Evolutionary conservation across 2,113 vertebrate species (phyloP).

Genomic region (Australoheros scitulus): DNA sequence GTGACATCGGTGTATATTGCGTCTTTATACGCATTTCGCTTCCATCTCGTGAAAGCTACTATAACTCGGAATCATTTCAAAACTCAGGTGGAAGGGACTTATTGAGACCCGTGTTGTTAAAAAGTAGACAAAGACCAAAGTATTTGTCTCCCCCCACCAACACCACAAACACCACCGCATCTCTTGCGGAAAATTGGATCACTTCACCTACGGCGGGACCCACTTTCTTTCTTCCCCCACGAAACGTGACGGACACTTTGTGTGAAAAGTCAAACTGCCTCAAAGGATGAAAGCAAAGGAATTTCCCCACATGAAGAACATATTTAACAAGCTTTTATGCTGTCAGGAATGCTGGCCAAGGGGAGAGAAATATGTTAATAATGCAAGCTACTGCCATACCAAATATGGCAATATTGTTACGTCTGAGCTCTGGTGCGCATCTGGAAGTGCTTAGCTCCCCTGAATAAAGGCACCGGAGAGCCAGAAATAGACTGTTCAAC

Average conservation of each 20-base stretch:
- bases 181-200: constrained; percentile 82
- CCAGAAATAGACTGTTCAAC: constrained; percentile 85
- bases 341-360: constrained; percentile 95
- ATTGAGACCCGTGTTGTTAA: constrained; percentile 70
- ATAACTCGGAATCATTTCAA: constrained; percentile 66
- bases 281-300: constrained; percentile 90
- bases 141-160: constrained; percentile 57
- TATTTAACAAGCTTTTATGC: constrained; percentile 96
- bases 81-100: constrained; percentile 73
- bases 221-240: constrained; percentile 57
- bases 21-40: constrained; percentile 55
- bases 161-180: constrained; percentile 66
- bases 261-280: constrained; percentile 85
- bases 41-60: constrained; percentile 46
- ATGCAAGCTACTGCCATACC: constrained; percentile 98
- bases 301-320: constrained; percentile 94
- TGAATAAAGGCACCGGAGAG: constrained; percentile 84
- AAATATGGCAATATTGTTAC: constrained; percentile 99
- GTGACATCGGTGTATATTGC: constrained; percentile 17
- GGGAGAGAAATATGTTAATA: constrained; percentile 97
- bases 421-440: constrained; percentile 94
- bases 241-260: constrained; percentile 89
- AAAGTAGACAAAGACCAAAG: constrained; percentile 38
- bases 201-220: constrained; percentile 64
- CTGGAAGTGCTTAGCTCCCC: constrained; percentile 91